A percentile compares a stretch with the other conserved stretches of the same genome.
Conservation (phyloP, 1,140 invertebrate species). For the Drosophila melanica region DNA sequence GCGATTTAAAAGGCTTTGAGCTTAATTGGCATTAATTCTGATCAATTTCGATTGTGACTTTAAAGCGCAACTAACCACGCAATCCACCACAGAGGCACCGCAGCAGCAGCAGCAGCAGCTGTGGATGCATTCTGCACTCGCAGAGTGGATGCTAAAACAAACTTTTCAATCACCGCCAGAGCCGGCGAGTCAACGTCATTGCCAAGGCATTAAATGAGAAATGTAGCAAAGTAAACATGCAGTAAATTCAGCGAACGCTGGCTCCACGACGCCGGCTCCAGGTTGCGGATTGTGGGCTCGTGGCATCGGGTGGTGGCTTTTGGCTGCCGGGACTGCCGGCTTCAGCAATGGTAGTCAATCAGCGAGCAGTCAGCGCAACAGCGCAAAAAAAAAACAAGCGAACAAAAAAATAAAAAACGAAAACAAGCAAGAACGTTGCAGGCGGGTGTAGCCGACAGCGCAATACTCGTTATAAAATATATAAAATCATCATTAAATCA, state of each 20-base stretch:
- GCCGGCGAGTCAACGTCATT: slow-evolving; percentile 59
- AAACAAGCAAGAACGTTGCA: not conserved
- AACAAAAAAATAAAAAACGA: slow-evolving; percentile 16
- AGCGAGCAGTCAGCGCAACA: slow-evolving; percentile 49
- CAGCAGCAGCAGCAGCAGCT: not conserved
- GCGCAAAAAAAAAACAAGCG: slow-evolving; percentile 26
- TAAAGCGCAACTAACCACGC: not conserved
- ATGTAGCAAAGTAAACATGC: slow-evolving; percentile 70
- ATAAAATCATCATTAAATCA: too few species aligned
- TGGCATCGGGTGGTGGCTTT: slow-evolving; percentile 13
- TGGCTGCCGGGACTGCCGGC: slow-evolving; percentile 4
- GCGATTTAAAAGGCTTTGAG: too few species aligned
- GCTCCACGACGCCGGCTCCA: not conserved
- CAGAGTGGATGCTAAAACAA: slow-evolving; percentile 46
- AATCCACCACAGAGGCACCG: too few species aligned
- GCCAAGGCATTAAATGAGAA: slow-evolving; percentile 71
- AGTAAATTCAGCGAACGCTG: slow-evolving; percentile 41
- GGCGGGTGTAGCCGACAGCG: too few species aligned
- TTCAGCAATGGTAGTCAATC: slow-evolving; percentile 59
- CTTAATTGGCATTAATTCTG: not conserved
- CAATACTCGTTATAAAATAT: too few species aligned
- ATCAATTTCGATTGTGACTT: slow-evolving; percentile 8
- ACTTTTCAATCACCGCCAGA: slow-evolving; percentile 71
- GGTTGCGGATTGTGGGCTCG: slow-evolving; percentile 6
- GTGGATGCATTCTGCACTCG: not conserved